Evolutionary conservation across 1,140 invertebrate genomes (phyloP), one percentile per base, ranked within the genome.

Genomic region (Aphidius gifuensis): DNA sequence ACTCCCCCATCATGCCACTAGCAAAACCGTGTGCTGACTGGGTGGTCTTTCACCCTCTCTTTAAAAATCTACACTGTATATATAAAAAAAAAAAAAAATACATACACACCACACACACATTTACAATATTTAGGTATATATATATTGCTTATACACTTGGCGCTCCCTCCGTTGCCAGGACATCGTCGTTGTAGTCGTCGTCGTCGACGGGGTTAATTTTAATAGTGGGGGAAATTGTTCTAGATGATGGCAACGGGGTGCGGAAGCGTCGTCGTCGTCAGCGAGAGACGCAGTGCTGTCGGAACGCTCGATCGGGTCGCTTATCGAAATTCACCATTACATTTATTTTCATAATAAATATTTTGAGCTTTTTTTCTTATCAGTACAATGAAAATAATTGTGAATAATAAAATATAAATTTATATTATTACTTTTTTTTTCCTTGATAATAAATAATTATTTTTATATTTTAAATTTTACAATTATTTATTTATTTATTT

Each of bases 231-330:
- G 58, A 21, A 44, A 48, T 38, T 48, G 42, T 49, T 45, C 62
- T 58, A 53, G 69, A 58, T 48, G 60, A 49, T 54, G 51, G 32
- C 67, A 62, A 65, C 66, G 72, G 75, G 74, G 75, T 74, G 74
- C 73, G 71, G 72, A 76, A 75, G 72, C 72, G 71, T 65, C 74
- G 69, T 16, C 16, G 16, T 68, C 71, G 69, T 68, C 66, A 70
- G 60, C 70, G 72, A 77, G 75, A 74, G 78, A 78, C 75, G 79
- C 79, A 80, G 79, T 81, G 76, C 76, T 73, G 74, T 79, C 78
- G 78, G 75, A 73, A 77, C 74, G 71, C 74, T 77, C 76, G 75
- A 73, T 70, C 69, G 71, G 69, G 71, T 70, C 68, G 72, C 68
- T 75, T 66, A 64, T 53, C 62, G 23, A 54, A 16, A 55, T 50